Evolutionary conservation across 2,888 invertebrate species (phyloP), one percentile per base, ranked within the genome.

Genomic region (Stenodera caucasica): DNA sequence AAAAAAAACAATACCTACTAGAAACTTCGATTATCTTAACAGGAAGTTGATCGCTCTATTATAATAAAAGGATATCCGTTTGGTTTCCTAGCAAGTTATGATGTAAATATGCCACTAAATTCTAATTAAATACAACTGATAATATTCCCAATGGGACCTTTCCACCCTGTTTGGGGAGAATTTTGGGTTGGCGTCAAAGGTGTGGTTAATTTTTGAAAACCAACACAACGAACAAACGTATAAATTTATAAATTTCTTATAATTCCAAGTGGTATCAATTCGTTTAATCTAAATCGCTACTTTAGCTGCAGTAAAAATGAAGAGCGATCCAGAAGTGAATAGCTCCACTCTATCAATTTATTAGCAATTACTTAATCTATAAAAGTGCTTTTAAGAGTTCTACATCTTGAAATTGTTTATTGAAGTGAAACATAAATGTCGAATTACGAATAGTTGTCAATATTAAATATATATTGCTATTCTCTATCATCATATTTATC

Each of bases 311-410:
- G 26, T 26, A 40, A 55, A 54, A 55, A 15, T 21, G 14, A 11
- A 37, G 45, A 29, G 40, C n/a, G 14, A 23, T 8, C 7, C 55
- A n/a, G n/a, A n/a, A n/a, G n/a, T n/a, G n/a, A n/a, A n/a, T n/a
- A n/a, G 21, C 14, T 21, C n/a, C 6, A 18, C 18, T 30, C 26
- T 35, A 52, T 52, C 52, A 37, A 54, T 23, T 37, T 54, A 37
- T n/a, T 32, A 32, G 23, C 53, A 45, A 53, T 58, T 53, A 26
- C 58, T 53, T 33, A 18, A 53, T 45, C 58, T 9, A 30, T 53
- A 58, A 58, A 37, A 57, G 51, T 30, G 35, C 11, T 35, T 26
- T 26, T 26, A 26, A 26, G 6, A 26, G 26, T 26, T 26, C 7
- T 26, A 26, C 7, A 26, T 26, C 26, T 26, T 26, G 4, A 26